Base-by-base conservation (phyloP, 2,888 invertebrate species). In the Arrhopalites spinosus region DNA sequence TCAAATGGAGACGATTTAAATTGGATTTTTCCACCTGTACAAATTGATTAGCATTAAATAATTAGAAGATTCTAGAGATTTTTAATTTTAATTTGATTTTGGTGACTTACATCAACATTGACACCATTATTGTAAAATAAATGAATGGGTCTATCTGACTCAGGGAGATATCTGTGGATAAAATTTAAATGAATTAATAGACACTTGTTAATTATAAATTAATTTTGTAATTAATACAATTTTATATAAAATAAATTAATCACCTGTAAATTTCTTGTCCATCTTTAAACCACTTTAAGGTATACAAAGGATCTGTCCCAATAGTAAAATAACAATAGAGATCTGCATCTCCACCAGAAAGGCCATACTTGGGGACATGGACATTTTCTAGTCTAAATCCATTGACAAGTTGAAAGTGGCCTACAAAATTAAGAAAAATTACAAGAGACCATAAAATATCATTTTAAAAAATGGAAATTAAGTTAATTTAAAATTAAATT, bases 261-360 rank as follows among this genome's bases (percentile, higher is more conserved):
- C 11, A 59, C 20, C 23, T 20, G 23, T 25, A 64, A 29, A 64
- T 15, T 29, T 64, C 64, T 29, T 27, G 23, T 27, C 66, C 66
- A 45, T 66, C 66, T 43, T 66, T 66, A 43, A 43, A 66, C 66
- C 66, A 66, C 30, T 43, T 36, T 1, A 66, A 43, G 20, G 11
- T 66, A 5, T 45, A 45, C n/a, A 66, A 13, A 1, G 66, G 29
- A 13, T 45, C 23, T 8, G 29, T 66, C 43, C n/a, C 43, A 3
- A 43, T n/a, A n/a, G 30, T 66, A 23, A 66, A 66, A 23, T 66
- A 66, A 23, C 66, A 66, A 23, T 20, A 66, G 23, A 66, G 66
- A 43, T 66, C 66, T 7, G 43, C 66, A 43, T 66, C 66, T 20
- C 29, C 66, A 43, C 66, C 66, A 43, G 45, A 15, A 11, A 66